Percentiles rank a stretch among this genome's conserved stretches.
Evolutionary conservation across 37 sponge, comb jelly and placozoan species (phyloP).

Genomic region (Mnemiopsis leidyi): DNA sequence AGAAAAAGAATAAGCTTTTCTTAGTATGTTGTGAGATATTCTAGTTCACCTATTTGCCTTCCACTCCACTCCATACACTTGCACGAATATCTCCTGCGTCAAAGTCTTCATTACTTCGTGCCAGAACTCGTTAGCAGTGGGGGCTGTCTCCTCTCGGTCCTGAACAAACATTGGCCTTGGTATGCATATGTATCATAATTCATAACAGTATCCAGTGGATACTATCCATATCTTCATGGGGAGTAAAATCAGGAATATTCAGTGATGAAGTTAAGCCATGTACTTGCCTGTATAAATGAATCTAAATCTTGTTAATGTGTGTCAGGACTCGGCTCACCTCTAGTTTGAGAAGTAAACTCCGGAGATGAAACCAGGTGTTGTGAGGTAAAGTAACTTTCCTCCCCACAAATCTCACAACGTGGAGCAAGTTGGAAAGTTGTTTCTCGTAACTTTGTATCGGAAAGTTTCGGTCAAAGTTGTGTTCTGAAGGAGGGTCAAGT

Average conservation of each 20-base stretch:
- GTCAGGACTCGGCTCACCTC: background rate
- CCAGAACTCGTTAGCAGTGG: slow-evolving; percentile 1
- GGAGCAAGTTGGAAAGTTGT: background rate
- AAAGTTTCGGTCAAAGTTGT: background rate
- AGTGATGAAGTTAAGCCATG: too few species aligned
- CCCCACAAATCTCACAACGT: slow-evolving; percentile 20
- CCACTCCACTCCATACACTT: slow-evolving; percentile 12
- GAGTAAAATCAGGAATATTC: too few species aligned
- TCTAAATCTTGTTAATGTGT: too few species aligned
- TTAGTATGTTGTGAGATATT: too few species aligned
- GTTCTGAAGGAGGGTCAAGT: background rate
- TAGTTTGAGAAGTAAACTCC: background rate
- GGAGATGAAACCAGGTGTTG: slow-evolving; percentile 32
- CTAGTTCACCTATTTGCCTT: background rate
- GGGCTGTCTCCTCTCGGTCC: background rate
- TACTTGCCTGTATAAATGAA: too few species aligned
- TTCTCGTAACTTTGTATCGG: background rate
- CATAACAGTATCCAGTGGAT: too few species aligned
- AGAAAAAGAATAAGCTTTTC: too few species aligned
- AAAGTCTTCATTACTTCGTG: background rate
- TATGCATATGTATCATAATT: too few species aligned
- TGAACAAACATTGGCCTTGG: too few species aligned
- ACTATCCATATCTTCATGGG: too few species aligned
- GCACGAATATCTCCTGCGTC: slow-evolving; percentile 8
- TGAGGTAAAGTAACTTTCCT: background rate